These are phyloP conservation scores for Otolemur crassicaudatus DNA, from an alignment of 2,797 vertebrate species.

Conservation along the genomic window DNA sequence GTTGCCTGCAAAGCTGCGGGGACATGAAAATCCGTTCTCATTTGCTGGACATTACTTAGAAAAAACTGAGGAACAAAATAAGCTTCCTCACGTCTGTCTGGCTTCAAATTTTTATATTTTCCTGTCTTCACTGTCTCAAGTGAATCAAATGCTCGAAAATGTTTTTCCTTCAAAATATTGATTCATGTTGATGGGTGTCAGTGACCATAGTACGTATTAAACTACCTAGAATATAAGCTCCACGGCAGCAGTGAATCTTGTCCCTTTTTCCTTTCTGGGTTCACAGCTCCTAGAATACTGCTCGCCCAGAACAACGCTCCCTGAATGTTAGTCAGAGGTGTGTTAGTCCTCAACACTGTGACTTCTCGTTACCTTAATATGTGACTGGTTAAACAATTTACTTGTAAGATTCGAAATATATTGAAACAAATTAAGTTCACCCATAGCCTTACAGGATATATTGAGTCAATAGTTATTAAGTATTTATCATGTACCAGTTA, in stretches of 20 bases:
- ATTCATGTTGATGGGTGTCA: not conserved
- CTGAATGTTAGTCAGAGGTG: not conserved
- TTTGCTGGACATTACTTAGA: not conserved
- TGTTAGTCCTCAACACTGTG: not conserved
- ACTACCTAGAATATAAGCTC: not conserved
- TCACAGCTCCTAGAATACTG: not conserved
- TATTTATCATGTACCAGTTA: not conserved
- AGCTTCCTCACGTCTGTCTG: not conserved
- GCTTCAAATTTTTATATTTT: not conserved
- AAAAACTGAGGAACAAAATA: not conserved
- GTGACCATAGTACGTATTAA: not conserved
- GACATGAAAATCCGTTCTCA: not conserved
- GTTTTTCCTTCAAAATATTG: slow-evolving; percentile 14
- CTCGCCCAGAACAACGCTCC: not conserved
- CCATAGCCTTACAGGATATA: not conserved
- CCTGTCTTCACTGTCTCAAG: not conserved
- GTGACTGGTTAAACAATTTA: too few species aligned
- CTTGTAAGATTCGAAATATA: too few species aligned
- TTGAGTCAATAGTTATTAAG: not conserved
- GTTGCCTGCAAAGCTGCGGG: not conserved
- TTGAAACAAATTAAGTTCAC: too few species aligned
- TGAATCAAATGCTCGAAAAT: not conserved
- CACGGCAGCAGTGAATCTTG: not conserved
- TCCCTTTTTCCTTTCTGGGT: not conserved
- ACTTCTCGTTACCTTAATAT: not conserved